Percentiles rank a stretch among this genome's conserved stretches.
These are phyloP conservation scores for Willowsia nigromaculata DNA, from an alignment of 2,888 invertebrate genomes.

Conservation along the genomic window DNA sequence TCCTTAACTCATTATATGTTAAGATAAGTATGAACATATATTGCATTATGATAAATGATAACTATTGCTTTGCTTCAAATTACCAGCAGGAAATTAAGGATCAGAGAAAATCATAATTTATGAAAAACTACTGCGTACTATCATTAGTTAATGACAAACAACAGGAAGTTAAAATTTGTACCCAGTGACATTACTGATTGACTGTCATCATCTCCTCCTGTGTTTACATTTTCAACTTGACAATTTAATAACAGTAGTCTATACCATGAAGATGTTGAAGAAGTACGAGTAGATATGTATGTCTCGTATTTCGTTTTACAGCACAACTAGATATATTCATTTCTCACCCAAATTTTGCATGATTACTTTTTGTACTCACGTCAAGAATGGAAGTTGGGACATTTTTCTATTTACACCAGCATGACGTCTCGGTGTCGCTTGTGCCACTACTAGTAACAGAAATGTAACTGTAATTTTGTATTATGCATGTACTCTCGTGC, in stretches of 20 bases:
- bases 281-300: too few species aligned
- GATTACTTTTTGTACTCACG: slow-evolving; percentile 36
- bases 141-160: too few species aligned
- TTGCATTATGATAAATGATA: too few species aligned
- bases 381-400: slow-evolving; percentile 13
- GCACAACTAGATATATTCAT: not conserved
- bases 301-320: not conserved
- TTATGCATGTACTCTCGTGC: not conserved
- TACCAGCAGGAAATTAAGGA: too few species aligned
- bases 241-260: slow-evolving; percentile 36
- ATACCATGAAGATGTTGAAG: too few species aligned
- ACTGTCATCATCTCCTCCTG: not conserved
- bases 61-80: too few species aligned
- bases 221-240: not conserved
- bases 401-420: slow-evolving; percentile 35
- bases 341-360: not conserved
- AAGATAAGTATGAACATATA: too few species aligned
- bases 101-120: too few species aligned
- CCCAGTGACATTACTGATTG: not conserved
- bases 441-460: not conserved
- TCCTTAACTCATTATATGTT: too few species aligned
- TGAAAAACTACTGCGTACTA: too few species aligned
- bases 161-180: too few species aligned
- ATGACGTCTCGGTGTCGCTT: slow-evolving; percentile 26
- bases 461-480: not conserved